Base-by-base conservation (phyloP, 2,888 invertebrate species). In the Empis livida region DNA sequence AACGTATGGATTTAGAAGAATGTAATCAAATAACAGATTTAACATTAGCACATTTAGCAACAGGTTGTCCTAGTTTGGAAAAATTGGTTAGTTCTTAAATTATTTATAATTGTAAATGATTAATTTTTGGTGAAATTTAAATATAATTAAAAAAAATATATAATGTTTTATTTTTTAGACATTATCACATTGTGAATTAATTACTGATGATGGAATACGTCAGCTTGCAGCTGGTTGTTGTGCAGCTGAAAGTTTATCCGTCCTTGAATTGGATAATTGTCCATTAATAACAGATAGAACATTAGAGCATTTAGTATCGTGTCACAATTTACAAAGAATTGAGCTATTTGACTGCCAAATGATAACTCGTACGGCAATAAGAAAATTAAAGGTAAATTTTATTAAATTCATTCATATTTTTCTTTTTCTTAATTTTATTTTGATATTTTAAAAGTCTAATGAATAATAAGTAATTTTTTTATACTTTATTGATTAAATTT, bases 331-430 rank as follows among this genome's bases (percentile, higher is more conserved):
- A 60, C 90, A 95, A 72, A 80, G 96, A 53, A 93, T 99, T 59
- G 99, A 97, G 71, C 76, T 99, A 49, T 99, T 97, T 70, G 99
- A 99, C 75, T 99, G 99, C 73, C 97, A 97, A 75, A 82, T 95
- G 61, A 96, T 99, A 61, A 96, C 97, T 44, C 80, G 96, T 63
- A 87, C 90, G 63, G 99, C 96, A 57, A 99, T 99, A 66, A 79
- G 92, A 60, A 82, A 93, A 72, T 79, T 99, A 56, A 82, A 94
- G 78, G 97, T 97, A 76, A 44, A 43, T 31, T 42, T 14, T 45
- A 20, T n/a, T n/a, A n/a, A n/a, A n/a, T n/a, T n/a, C n/a, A n/a
- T n/a, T n/a, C n/a, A n/a, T n/a, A n/a, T n/a, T n/a, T n/a, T n/a
- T n/a, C n/a, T n/a, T n/a, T n/a, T n/a, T n/a, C n/a, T n/a, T n/a